Evolutionary conservation across 2,888 invertebrate species (phyloP).

Genomic region (Shargacucullia verbasci): DNA sequence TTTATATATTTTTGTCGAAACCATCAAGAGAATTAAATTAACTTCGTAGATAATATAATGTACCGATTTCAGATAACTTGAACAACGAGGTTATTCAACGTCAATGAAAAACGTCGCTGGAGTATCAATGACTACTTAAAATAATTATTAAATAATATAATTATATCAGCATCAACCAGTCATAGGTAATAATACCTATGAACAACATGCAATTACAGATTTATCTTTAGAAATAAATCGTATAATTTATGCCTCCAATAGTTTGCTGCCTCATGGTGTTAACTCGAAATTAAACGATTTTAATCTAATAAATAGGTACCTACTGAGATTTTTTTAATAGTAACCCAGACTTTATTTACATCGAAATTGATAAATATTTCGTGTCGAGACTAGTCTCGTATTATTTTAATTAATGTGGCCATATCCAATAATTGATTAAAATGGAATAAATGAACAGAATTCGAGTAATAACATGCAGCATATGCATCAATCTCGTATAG

Average conservation of each 20-base stretch:
- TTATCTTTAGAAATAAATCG: constrained; percentile 48
- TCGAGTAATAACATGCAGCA: constrained; percentile 16
- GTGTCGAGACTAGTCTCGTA: too few species aligned
- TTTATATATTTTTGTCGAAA: too few species aligned
- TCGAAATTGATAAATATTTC: too few species aligned
- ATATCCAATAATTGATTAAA: too few species aligned
- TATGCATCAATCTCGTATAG: constrained; percentile 50
- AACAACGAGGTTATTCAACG: too few species aligned
- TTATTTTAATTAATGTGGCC: too few species aligned
- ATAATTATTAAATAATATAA: constrained; percentile 9
- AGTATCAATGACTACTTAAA: not conserved
- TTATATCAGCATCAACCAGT: constrained; percentile 10
- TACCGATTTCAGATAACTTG: too few species aligned
- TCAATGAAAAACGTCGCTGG: too few species aligned
- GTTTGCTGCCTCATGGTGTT: constrained; percentile 13
- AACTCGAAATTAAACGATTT: constrained; percentile 38
- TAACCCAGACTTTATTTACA: too few species aligned
- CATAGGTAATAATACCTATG: constrained; percentile 14
- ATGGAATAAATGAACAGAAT: constrained; percentile 5
- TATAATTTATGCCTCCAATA: constrained; percentile 38
- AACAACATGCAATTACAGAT: constrained; percentile 52
- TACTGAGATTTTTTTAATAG: too few species aligned
- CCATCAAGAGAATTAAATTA: too few species aligned
- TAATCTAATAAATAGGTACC: constrained; percentile 23
- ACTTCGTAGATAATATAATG: too few species aligned